Conservation (phyloP, 2,888 invertebrate genomes). For the Plebejus anna region DNA sequence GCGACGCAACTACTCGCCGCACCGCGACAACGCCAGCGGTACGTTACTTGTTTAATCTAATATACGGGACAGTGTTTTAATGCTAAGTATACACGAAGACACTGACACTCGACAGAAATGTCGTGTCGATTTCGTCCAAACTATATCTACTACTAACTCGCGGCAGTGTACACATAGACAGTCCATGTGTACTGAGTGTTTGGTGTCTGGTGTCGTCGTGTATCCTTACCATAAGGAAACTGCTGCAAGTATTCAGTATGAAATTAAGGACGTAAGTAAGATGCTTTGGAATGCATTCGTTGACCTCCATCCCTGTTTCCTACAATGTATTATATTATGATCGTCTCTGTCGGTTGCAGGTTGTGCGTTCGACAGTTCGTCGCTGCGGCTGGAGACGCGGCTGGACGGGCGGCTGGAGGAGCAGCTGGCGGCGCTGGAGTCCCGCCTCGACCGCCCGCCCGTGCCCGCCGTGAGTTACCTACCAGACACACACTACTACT, state of each 20-base stretch:
- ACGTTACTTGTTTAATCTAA: background rate
- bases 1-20: constrained; percentile 69
- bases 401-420: constrained; percentile 89
- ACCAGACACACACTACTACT: constrained; percentile 53
- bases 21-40: constrained; percentile 70
- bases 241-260: no score
- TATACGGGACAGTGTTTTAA: no score
- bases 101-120: no score
- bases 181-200: no score
- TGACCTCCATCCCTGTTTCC: background rate
- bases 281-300: background rate
- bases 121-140: no score
- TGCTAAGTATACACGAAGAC: no score
- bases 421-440: constrained; percentile 90
- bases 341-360: constrained; percentile 45
- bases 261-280: no score
- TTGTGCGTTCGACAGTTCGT: constrained; percentile 85
- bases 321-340: background rate
- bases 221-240: no score
- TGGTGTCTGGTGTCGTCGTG: no score
- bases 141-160: no score
- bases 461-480: constrained; percentile 81
- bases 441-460: constrained; percentile 85
- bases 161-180: no score
- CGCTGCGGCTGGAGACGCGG: constrained; percentile 88